phyloP scores from a whole-genome alignment of 2,797 vertebrate genomes.

The Anas capensis region DNA sequence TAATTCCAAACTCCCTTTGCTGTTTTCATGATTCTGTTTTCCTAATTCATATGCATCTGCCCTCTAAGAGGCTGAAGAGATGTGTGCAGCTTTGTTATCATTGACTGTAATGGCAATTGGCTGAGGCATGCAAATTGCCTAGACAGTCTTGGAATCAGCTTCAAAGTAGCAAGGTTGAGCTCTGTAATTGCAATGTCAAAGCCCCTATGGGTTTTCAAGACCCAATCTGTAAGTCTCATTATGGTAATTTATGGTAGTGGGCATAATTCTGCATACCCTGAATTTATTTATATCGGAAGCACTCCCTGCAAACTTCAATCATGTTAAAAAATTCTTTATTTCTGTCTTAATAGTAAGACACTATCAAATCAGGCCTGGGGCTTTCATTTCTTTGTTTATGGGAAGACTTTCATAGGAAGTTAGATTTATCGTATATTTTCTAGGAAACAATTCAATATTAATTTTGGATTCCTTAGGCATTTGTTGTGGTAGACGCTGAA shows the following conservation, averaged over 20 bases:
- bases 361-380: neutral
- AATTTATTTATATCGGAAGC: neutral
- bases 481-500: neutral
- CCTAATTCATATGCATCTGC: conserved; percentile 25
- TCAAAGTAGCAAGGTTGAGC: conserved; percentile 36
- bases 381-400: neutral
- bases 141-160: neutral
- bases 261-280: neutral
- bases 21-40: conserved; percentile 29
- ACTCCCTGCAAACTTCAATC: neutral
- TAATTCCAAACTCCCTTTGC: conserved; percentile 30
- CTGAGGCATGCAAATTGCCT: neutral
- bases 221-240: neutral
- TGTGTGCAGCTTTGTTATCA: conserved; percentile 12
- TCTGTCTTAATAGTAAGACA: neutral
- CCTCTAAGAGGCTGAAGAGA: conserved; percentile 27
- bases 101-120: neutral
- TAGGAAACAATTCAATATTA: neutral
- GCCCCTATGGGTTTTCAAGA: neutral
- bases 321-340: neutral
- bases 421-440: neutral
- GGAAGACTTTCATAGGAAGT: neutral
- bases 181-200: neutral
- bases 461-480: neutral
- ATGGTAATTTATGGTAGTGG: neutral